These are phyloP conservation scores for Leptopilina drosophilae DNA, from an alignment of 2,888 invertebrate genomes.

Conservation along the genomic window DNA sequence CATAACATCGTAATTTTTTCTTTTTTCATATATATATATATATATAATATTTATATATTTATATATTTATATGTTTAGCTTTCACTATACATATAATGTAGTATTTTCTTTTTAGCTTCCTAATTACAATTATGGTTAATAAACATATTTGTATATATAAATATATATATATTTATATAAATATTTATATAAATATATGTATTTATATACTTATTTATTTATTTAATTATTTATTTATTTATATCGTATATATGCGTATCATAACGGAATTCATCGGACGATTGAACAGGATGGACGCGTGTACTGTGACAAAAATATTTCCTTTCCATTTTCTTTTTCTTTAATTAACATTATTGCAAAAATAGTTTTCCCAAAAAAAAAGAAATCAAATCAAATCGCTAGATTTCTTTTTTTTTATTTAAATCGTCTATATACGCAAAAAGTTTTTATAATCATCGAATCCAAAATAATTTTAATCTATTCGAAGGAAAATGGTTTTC, in stretches of 20 bases:
- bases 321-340: conserved; percentile 43
- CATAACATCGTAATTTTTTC: conserved; percentile 70
- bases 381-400: conserved; percentile 56
- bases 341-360: not conserved
- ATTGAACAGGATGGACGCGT: conserved; percentile 72
- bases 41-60: not conserved
- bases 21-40: not conserved
- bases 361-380: not conserved
- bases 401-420: no score
- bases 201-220: no score
- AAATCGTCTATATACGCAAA: no score
- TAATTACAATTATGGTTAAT: conserved; percentile 69
- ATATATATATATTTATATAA: not conserved
- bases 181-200: no score
- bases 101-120: conserved; percentile 59
- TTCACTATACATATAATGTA: conserved; percentile 47
- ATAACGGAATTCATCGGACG: conserved; percentile 73
- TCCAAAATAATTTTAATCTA: not conserved
- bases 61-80: conserved; percentile 9
- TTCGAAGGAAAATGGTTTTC: not conserved
- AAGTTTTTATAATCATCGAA: no score
- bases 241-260: conserved; percentile 34
- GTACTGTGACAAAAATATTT: conserved; percentile 68
- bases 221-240: conserved; percentile 17
- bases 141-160: conserved; percentile 47